Conservation (phyloP, 2,797 vertebrate genomes). For the Lutjanus argentimaculatus region DNA sequence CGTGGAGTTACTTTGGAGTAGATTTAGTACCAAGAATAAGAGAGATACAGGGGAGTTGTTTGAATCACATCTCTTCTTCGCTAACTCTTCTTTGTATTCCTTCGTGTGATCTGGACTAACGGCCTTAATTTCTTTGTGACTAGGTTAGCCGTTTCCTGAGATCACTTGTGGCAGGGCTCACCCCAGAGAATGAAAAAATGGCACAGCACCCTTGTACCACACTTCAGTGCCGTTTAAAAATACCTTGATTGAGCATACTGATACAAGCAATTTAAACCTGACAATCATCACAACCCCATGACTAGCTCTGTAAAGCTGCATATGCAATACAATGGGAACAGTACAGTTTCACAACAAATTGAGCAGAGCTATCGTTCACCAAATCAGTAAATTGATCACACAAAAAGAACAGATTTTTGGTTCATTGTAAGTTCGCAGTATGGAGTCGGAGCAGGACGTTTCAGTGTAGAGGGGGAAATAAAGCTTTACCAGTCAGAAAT, state of each 20-base stretch:
- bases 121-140: background rate
- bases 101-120: background rate
- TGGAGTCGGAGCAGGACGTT: background rate
- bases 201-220: background rate
- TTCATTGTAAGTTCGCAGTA: background rate
- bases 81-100: background rate
- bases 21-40: background rate
- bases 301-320: background rate
- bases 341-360: no score
- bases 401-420: conserved; percentile 5
- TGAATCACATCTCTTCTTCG: background rate
- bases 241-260: background rate
- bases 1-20: background rate
- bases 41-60: background rate
- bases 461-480: background rate
- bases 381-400: background rate
- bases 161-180: background rate
- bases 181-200: background rate
- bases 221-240: background rate
- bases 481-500: conserved; percentile 1
- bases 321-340: no score
- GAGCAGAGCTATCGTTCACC: no score
- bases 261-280: background rate
- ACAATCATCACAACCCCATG: background rate
- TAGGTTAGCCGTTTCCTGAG: background rate